These are phyloP conservation scores for Gobio gobio DNA, from an alignment of 2,113 vertebrate genomes.

Conservation along the genomic window DNA sequence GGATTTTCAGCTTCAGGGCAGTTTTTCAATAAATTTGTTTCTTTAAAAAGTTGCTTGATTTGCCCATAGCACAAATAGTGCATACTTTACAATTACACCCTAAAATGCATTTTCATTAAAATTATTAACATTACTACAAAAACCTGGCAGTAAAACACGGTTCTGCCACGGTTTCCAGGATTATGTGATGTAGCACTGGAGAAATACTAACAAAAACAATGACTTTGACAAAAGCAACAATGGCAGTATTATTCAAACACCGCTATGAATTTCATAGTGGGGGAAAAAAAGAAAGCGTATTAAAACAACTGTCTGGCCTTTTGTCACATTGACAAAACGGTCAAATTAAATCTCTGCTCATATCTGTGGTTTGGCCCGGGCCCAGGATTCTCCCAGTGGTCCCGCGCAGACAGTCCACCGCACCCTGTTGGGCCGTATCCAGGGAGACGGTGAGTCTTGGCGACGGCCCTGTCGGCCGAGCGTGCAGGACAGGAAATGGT, in stretches of 20 bases:
- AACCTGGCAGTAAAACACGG: neutral
- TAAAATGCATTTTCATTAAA: neutral
- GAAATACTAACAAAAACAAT: conserved; percentile 24
- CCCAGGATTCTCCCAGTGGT: conserved; percentile 19
- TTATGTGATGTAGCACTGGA: neutral
- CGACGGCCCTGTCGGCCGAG: conserved; percentile 20
- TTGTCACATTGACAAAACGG: neutral
- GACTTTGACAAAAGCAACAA: conserved; percentile 9
- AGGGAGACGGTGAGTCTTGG: conserved; percentile 23
- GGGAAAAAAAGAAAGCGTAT: neutral
- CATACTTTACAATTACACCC: neutral
- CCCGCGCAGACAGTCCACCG: conserved; percentile 22
- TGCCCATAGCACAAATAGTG: neutral
- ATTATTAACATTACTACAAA: neutral
- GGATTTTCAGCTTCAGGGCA: too few relatives aligned
- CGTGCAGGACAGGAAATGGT: conserved; percentile 39
- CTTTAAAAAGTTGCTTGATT: too few relatives aligned
- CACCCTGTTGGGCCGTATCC: conserved; percentile 44
- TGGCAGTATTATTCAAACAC: neutral
- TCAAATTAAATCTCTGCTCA: neutral
- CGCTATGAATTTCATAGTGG: neutral
- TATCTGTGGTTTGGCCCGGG: conserved; percentile 38
- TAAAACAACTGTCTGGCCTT: conserved; percentile 25
- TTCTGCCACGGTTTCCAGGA: neutral
- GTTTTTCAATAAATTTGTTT: too few relatives aligned